These are phyloP conservation scores for Drosophila heteroneura DNA, from an alignment of 2,888 invertebrate species.

Conservation along the genomic window DNA sequence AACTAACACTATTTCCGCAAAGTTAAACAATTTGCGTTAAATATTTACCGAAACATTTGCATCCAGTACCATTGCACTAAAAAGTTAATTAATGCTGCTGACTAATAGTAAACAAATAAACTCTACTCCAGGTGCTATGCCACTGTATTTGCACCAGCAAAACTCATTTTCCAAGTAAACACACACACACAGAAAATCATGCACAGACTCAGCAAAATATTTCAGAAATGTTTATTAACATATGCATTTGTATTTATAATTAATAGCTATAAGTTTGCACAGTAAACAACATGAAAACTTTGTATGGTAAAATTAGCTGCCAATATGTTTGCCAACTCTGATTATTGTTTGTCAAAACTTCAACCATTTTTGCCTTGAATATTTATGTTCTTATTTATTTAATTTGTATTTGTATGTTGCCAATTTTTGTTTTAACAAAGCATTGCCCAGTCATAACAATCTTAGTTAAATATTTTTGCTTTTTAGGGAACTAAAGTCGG, in stretches of 20 bases:
- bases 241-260: constrained; percentile 20
- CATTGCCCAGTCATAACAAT: not conserved
- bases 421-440: not conserved
- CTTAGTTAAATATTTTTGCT: not conserved
- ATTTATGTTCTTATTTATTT: not conserved
- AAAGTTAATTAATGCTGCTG: constrained; percentile 47
- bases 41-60: constrained; percentile 54
- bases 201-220: not conserved
- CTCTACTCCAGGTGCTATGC: constrained; percentile 1
- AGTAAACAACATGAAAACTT: constrained; percentile 9
- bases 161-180: constrained; percentile 49
- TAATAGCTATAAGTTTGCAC: constrained; percentile 8
- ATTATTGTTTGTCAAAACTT: not conserved
- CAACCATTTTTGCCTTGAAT: not conserved
- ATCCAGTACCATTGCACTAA: constrained; percentile 22
- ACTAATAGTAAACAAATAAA: constrained; percentile 45
- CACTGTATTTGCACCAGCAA: constrained; percentile 40
- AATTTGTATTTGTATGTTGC: not conserved
- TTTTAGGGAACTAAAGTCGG: constrained; percentile 40
- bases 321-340: not conserved
- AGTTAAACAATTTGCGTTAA: constrained; percentile 40
- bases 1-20: constrained; percentile 9
- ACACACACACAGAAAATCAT: not conserved
- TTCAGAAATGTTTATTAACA: constrained; percentile 33
- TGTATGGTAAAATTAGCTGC: not conserved